phyloP scores from a whole-genome alignment of 2,888 invertebrate genomes.

The Phalera bucephala region DNA sequence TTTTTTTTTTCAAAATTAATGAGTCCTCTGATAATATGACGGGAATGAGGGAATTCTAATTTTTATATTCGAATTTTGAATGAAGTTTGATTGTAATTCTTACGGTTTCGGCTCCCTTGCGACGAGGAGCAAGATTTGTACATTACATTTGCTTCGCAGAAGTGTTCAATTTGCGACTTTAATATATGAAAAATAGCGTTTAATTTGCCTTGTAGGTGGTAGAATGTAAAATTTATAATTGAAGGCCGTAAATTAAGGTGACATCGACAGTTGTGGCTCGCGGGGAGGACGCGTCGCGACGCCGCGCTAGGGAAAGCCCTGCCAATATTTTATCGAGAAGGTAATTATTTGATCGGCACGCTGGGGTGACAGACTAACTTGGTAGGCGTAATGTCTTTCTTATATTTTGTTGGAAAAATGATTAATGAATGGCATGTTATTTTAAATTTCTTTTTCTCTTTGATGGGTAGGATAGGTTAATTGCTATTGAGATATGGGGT shows the following conservation, averaged over 20 bases:
- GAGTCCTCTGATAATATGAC: slow-evolving; percentile 28
- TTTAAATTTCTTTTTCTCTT: slow-evolving; percentile 19
- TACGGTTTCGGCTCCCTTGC: slow-evolving; percentile 27
- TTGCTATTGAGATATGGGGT: slow-evolving; percentile 2
- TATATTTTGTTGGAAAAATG: slow-evolving; percentile 52
- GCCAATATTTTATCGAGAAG: slow-evolving; percentile 78
- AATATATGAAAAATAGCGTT: slow-evolving; percentile 18
- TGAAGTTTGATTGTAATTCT: slow-evolving; percentile 31
- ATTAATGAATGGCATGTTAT: slow-evolving; percentile 46
- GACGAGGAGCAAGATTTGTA: slow-evolving; percentile 16
- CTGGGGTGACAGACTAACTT: slow-evolving; percentile 58
- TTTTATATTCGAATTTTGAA: slow-evolving; percentile 10
- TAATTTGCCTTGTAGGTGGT: slow-evolving; percentile 22
- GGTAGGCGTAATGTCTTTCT: slow-evolving; percentile 48
- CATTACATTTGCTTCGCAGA: slow-evolving; percentile 5
- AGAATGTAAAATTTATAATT: slow-evolving; percentile 80
- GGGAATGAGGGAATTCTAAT: slow-evolving; percentile 6
- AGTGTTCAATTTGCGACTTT: slow-evolving; percentile 7
- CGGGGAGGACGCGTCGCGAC: slow-evolving; percentile 41
- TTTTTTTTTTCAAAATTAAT: slow-evolving; percentile 38
- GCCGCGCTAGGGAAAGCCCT: slow-evolving; percentile 48
- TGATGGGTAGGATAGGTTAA: too few species aligned
- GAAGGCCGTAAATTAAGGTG: slow-evolving; percentile 83
- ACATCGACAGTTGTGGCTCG: slow-evolving; percentile 82
- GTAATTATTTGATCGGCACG: slow-evolving; percentile 75